Evolutionary conservation across 2,113 vertebrate species (phyloP).

Genomic region (Ictidomys tridecemlineatus): DNA sequence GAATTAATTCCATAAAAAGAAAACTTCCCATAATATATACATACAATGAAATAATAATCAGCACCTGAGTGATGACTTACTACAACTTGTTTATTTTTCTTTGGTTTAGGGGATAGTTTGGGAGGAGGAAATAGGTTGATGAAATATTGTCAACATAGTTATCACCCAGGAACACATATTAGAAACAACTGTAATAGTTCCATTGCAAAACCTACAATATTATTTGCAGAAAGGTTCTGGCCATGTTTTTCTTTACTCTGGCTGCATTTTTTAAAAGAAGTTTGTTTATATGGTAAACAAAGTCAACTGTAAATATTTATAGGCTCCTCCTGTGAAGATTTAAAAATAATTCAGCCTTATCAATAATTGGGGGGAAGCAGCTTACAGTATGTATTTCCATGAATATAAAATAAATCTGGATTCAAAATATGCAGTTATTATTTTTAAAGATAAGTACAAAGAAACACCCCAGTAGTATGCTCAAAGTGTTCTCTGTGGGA

Average conservation of each 20-base stretch:
- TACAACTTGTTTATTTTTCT: constrained; percentile 23
- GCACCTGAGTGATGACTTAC: constrained; percentile 90
- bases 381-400: constrained; percentile 71
- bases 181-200: constrained; percentile 81
- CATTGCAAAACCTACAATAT: constrained; percentile 90
- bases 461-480: constrained; percentile 55
- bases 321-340: constrained; percentile 83
- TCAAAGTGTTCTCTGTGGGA: constrained; percentile 47
- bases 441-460: constrained; percentile 54
- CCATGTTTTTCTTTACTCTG: constrained; percentile 67
- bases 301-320: constrained; percentile 82
- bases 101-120: constrained; percentile 77
- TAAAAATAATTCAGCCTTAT: constrained; percentile 65
- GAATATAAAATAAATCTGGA: constrained; percentile 74
- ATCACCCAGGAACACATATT: constrained; percentile 80
- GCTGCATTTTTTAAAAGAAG: constrained; percentile 71
- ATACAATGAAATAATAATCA: constrained; percentile 80
- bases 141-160: constrained; percentile 85
- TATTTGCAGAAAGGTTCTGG: constrained; percentile 93
- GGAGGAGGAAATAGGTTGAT: constrained; percentile 79
- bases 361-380: constrained; percentile 53
- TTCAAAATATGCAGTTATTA: constrained; percentile 68
- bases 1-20: constrained; percentile 84
- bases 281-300: constrained; percentile 78
- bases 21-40: constrained; percentile 85